phyloP scores from a whole-genome alignment of 1,140 invertebrate species.

The Rhopalosiphum padi region DNA sequence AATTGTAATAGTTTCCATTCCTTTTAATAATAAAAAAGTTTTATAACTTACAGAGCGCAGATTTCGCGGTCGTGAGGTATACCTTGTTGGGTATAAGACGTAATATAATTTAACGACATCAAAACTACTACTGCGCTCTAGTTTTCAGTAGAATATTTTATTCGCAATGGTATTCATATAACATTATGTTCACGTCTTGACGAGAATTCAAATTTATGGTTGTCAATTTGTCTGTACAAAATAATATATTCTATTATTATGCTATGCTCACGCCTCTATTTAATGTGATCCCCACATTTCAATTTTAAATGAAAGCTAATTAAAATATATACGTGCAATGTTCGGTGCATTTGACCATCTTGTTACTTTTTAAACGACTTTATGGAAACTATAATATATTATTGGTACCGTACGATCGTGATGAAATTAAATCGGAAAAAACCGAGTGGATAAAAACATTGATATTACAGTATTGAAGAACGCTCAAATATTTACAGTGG shows the following conservation, averaged over 20 bases:
- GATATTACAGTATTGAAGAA: neutral
- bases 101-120: neutral
- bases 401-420: neutral
- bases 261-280: too few species aligned
- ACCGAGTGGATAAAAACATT: neutral
- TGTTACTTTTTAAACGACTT: neutral
- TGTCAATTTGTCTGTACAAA: neutral
- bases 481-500: neutral
- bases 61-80: neutral
- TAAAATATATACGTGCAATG: neutral
- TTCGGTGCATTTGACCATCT: neutral
- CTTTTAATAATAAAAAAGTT: neutral
- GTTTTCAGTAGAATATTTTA: neutral
- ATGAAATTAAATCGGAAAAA: neutral
- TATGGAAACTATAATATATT: neutral
- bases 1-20: neutral
- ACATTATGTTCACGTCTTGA: neutral
- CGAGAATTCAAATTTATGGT: neutral
- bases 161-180: neutral
- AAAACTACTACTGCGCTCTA: slow-evolving; percentile 34
- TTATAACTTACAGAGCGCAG: neutral
- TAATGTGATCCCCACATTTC: neutral
- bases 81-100: neutral
- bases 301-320: neutral
- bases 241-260: neutral